Evolutionary conservation across 2,113 vertebrate species (phyloP), one percentile per base, ranked within the genome.

Genomic region (Fulica atra): DNA sequence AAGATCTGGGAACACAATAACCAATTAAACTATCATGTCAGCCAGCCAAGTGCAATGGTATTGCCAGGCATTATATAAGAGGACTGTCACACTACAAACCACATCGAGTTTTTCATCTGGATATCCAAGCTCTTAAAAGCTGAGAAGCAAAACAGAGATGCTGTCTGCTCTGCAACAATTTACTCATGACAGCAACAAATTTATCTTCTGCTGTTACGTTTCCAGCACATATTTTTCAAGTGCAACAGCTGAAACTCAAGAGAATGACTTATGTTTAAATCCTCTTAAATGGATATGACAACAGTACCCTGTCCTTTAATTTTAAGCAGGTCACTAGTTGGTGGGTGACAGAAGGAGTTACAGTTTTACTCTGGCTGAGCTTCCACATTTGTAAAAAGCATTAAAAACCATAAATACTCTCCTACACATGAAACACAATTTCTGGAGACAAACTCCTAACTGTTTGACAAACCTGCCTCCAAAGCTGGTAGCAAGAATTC

Each of bases 1-100:
- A 95, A 95, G 68, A 80, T 36, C 76, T 88, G 29, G 87, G 51
- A 95, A 80, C 31, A 8, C 69, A 90, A 94, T 42, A 93, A 81
- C 51, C 56, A 96, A 81, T 68, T 92, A 91, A 95, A 84, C 14
- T 42, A 64, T 40, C 68, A 70, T 13, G 35, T 66, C 68, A 40
- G 48, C 20, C 48, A 88, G 56, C 10, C 73, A 95, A 85, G 56
- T 25, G 12, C 19, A 26, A 73, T 36, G 28, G 33, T 16, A 65
- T 28, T 79, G 28, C 38, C 36, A 79, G 35, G 64, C 21, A 50
- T 79, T 70, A 60, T 56, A 28, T 70, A 89, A 84, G 35, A 68
- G 18, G 8, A 64, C 36, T 61, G 56, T 57, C 70, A 83, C 20
- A 81, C 26, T 94, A 92, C 28, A 91, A 96, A 77, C 11, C 11